A percentile compares a stretch with the other conserved stretches of the same genome.
Conservation (phyloP, 2,797 vertebrate genomes). For the Hemitrygon akajei region DNA sequence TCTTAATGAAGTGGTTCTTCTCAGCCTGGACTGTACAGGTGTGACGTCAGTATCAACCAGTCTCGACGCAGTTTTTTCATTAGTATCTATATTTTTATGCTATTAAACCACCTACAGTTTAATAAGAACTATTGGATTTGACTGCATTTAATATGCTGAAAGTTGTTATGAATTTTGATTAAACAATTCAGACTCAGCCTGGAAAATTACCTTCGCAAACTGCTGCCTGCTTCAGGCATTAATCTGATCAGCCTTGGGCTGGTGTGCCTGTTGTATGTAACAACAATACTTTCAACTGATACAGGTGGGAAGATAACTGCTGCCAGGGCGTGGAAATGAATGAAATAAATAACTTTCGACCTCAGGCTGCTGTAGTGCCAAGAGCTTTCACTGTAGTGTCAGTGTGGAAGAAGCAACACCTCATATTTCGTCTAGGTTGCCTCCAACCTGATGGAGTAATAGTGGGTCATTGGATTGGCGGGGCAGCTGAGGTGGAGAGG, state of each 20-base stretch:
- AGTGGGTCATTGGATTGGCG: not conserved
- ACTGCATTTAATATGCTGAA: not conserved
- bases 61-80: not conserved
- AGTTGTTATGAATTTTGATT: constrained; percentile 22
- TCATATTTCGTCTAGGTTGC: too few species aligned
- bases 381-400: too few species aligned
- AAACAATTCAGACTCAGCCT: not conserved
- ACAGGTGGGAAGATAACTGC: not conserved
- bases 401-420: too few species aligned
- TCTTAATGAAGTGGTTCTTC: not conserved
- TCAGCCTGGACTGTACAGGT: not conserved
- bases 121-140: not conserved
- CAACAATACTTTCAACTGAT: not conserved
- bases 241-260: constrained; percentile 8
- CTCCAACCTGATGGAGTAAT: too few species aligned
- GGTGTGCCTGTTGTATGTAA: too few species aligned
- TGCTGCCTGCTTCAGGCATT: not conserved
- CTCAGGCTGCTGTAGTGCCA: not conserved
- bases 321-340: not conserved
- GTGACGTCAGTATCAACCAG: not conserved
- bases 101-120: not conserved
- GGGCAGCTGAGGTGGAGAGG: not conserved
- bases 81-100: not conserved
- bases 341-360: not conserved
- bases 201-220: not conserved